Evolutionary conservation across 2,113 vertebrate genomes (phyloP), one percentile per base, ranked within the genome.

Genomic region (Nicator chloris): DNA sequence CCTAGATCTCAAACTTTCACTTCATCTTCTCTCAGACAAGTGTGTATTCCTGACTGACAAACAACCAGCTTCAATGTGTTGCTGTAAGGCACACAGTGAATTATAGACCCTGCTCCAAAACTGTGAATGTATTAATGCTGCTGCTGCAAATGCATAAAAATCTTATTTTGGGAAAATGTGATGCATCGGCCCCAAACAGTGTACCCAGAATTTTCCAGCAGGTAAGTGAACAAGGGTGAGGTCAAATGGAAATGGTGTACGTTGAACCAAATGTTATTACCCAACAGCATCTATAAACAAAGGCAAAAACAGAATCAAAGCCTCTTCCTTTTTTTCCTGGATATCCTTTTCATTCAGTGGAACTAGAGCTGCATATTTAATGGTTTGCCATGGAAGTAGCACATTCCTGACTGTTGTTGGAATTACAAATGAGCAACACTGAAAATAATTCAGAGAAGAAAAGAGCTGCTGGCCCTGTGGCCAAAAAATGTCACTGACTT

Each of bases 21-120:
- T 86, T 89, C 57, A 70, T 47, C 51, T 89, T 54, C n/a, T 49
- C 1, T 89, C 26, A 23, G 27, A 28, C 12, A 68, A 19, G 27
- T 42, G 19, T 47, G 23, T 37, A 13, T 33, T 66, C 35, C 35
- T 53, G n/a, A 75, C 17, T 71, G 65, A 71, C 71, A 75, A 82
- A 4, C 35, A 70, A 13, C n/a, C 44, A 68, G 51, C 44, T 88
- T 39, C 7, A 9, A 50, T 0, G 0, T 31, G n/a, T 27, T 71
- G 15, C 70, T 3, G 1, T 70, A 50, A 90, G 61, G 49, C 27
- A 53, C 39, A 9, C 23, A 42, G 19, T 85, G 65, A 75, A 31
- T 76, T 71, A 63, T 3, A 82, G 31, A 63, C 23, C 20, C 9
- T 28, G 27, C 49, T 84, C 45, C 39, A 53, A 27, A 93, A 12